phyloP scores from a whole-genome alignment of 2,113 vertebrate genomes.

The Macheiramphus alcinus region DNA sequence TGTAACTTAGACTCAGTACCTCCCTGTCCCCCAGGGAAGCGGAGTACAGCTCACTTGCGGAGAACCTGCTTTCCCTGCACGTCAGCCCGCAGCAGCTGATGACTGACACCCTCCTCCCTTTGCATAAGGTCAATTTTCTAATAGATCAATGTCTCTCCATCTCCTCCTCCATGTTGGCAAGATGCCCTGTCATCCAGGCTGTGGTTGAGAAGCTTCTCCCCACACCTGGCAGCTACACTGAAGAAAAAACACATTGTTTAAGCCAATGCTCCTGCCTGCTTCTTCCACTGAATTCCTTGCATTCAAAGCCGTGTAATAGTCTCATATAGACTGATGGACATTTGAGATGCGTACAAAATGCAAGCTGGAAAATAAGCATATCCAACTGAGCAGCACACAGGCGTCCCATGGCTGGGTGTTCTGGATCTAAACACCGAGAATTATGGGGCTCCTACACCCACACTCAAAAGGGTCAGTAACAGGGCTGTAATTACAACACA shows the following conservation, averaged over 20 bases:
- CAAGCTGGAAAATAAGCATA: not conserved
- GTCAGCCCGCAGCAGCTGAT: not conserved
- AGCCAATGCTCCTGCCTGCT: not conserved
- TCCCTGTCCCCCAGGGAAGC: not conserved
- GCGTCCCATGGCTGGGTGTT: fast-evolving
- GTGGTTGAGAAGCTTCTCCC: not conserved
- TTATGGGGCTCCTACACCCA: not conserved
- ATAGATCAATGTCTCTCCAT: not conserved
- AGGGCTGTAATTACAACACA: not conserved
- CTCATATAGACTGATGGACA: not conserved
- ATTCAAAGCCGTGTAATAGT: not conserved
- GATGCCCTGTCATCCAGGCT: not conserved
- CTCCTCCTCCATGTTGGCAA: not conserved
- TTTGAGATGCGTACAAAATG: not conserved
- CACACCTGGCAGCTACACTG: not conserved
- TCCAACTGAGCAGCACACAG: not conserved
- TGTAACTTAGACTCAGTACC: not conserved
- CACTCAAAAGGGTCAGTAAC: not conserved
- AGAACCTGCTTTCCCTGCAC: not conserved
- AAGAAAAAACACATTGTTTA: not conserved
- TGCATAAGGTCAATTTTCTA: not conserved
- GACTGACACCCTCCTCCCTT: not conserved
- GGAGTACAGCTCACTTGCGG: not conserved
- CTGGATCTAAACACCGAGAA: not conserved
- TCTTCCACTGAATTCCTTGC: not conserved